A percentile compares a stretch with the other conserved stretches of the same genome.
These are phyloP conservation scores for Odontesthes bonariensis DNA, from an alignment of 2,113 vertebrate species.

Conservation along the genomic window DNA sequence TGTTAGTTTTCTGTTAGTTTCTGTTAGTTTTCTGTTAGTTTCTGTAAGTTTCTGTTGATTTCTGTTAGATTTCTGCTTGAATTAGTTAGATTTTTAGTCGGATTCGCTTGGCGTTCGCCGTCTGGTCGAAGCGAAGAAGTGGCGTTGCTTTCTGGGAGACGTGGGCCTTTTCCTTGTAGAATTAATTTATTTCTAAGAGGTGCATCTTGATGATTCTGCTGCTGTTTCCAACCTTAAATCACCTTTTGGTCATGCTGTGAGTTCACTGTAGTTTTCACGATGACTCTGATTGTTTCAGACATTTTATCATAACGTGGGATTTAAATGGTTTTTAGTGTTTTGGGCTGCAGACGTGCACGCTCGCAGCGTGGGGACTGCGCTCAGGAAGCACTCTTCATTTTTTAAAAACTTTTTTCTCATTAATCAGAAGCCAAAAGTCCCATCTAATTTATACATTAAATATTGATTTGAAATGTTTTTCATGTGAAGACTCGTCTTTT, in stretches of 20 bases:
- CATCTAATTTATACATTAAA: conserved; percentile 9
- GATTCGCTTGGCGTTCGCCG: no score
- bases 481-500: no score
- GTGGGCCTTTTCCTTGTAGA: background rate
- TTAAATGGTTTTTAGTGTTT: no score
- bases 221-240: background rate
- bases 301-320: no score
- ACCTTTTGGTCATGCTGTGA: background rate
- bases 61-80: no score
- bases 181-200: background rate
- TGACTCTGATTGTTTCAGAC: background rate
- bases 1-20: no score
- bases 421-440: background rate
- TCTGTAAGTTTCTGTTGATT: no score
- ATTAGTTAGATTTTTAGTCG: no score
- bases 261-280: background rate
- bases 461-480: background rate
- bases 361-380: no score
- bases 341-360: background rate
- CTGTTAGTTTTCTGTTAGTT: no score
- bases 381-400: background rate
- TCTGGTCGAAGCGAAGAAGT: no score
- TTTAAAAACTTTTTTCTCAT: background rate
- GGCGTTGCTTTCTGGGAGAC: conserved; percentile 2
- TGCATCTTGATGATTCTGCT: background rate